These are phyloP conservation scores for Pangasius macronema DNA, from an alignment of 2,797 vertebrate genomes.

Conservation along the genomic window DNA sequence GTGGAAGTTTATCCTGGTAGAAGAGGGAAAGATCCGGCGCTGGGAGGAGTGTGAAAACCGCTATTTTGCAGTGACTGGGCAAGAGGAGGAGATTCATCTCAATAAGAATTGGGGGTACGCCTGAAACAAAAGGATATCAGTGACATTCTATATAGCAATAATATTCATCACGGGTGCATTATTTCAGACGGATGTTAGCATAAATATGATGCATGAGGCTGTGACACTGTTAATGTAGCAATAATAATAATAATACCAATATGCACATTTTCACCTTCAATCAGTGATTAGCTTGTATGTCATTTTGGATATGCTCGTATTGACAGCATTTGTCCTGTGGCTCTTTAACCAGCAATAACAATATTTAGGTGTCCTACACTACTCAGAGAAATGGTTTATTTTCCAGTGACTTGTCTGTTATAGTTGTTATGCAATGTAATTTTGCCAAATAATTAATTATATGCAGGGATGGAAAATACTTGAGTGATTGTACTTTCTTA, in stretches of 20 bases:
- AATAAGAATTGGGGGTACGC: conserved; percentile 85
- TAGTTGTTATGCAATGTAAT: conserved; percentile 36
- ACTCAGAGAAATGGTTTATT: conserved; percentile 20
- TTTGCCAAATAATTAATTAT: conserved; percentile 31
- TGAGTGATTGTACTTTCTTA: not conserved
- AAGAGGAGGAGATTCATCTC: conserved; percentile 74
- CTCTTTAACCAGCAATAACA: conserved; percentile 48
- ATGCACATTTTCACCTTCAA: conserved; percentile 53
- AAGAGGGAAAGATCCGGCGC: conserved; percentile 81
- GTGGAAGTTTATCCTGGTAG: conserved; percentile 94
- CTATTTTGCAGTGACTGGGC: conserved; percentile 75
- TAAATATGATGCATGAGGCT: conserved; percentile 55
- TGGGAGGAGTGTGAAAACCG: conserved; percentile 95
- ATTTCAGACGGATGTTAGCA: conserved; percentile 57
- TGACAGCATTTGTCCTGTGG: conserved; percentile 51
- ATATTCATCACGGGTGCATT: conserved; percentile 49
- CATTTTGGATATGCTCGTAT: conserved; percentile 44
- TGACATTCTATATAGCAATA: conserved; percentile 34
- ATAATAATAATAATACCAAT: conserved; percentile 36
- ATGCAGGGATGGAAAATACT: conserved; percentile 13
- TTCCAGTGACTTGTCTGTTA: conserved; percentile 30
- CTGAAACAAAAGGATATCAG: conserved; percentile 59
- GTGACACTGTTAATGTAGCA: conserved; percentile 63
- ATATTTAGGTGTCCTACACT: conserved; percentile 14
- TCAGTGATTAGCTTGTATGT: conserved; percentile 55